Base-by-base conservation (phyloP, 2,888 invertebrate species). In the Netelia virgata region DNA sequence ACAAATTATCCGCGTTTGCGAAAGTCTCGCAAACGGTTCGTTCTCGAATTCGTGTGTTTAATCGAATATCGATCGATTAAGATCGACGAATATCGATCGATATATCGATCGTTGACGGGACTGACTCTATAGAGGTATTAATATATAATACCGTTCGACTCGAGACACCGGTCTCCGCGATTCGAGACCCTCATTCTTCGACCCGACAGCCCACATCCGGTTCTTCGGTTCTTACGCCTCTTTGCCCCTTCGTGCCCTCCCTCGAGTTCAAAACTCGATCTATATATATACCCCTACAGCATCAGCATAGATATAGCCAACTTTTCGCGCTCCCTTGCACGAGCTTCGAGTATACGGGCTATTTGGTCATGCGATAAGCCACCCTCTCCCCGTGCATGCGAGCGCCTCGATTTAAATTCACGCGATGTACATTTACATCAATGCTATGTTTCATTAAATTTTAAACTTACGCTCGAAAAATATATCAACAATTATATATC, bases 1-100 rank as follows among this genome's bases (percentile, higher is more conserved):
- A n/a, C 28, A 36, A 36, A 6, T 8, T 50, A 14, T 57, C 36
- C 18, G 1, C 57, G 36, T 36, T 11, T 28, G 14, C 47, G 43
- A 50, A 14, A 16, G 11, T 16, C 47, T 23, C 50, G 57, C 64
- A 50, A 69, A 43, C 47, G 11, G 43, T 72, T 53, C 72, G n/a
- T 16, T 57, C 57, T n/a, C 57, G 77, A 57, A 77, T 69, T 20
- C 59, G 61, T 63, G 73, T 77, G 73, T 77, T 55, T 68, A 84
- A 81, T 77, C 47, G 68, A 64, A 55, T 77, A 84, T 84, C 78
- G 81, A 81, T 69, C 41, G 36, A 69, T 73, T 69, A 53, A 47
- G 43, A 16, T 36, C 63, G 43, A 20, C 23, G 41, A 74, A 82
- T 64, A 74, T 82, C 69, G 73, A 82, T 82, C 68, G n/a, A n/a